Base-by-base conservation (phyloP, 2,797 vertebrate species). In the Gila robusta region DNA sequence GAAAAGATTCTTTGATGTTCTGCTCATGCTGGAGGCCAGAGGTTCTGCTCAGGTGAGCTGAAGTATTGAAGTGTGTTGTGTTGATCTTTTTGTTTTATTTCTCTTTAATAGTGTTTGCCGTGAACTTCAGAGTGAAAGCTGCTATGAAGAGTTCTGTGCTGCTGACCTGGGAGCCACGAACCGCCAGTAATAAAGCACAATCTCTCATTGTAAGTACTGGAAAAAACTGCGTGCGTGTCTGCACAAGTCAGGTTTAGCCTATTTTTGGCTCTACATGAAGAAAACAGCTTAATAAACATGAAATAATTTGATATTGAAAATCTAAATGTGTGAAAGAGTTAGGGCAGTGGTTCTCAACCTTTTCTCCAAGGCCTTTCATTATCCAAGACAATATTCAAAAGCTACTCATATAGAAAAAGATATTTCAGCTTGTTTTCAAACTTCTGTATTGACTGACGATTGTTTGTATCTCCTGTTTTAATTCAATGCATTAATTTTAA, bases 71-170 rank as follows among this genome's bases (percentile, higher is more conserved):
- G 37, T 81, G 5, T 78, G 12, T 23, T 19, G 7, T 52, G 32
- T 32, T 77, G 35, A 59, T 59, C 28, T 87, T 39, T 39, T 59
- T 26, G 87, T 86, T 70, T 82, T 62, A 69, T 8, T 72, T 66
- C 91, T 94, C 92, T 91, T 91, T 95, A 94, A 91, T 95, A 99
- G 98, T 99, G 96, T 99, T 99, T 95, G 98, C 98, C 93, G 98
- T 99, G 94, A 99, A 99, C 96, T 99, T 99, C 95, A 96, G 96
- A 93, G 98, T 99, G 85, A 99, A 99, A 94, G 97, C 97, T 70
- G 97, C 98, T 85, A 99, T 99, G 97, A 99, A 99, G 96, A 98
- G 97, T 84, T 99, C 98, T 1, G 97, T 98, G 78, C 94, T 99
- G 86, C 94, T 99, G 39, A 98, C 97, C 49, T 99, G 98, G 98